Conservation (phyloP, 2,888 invertebrate genomes). For the Crossocerus cetratus region DNA sequence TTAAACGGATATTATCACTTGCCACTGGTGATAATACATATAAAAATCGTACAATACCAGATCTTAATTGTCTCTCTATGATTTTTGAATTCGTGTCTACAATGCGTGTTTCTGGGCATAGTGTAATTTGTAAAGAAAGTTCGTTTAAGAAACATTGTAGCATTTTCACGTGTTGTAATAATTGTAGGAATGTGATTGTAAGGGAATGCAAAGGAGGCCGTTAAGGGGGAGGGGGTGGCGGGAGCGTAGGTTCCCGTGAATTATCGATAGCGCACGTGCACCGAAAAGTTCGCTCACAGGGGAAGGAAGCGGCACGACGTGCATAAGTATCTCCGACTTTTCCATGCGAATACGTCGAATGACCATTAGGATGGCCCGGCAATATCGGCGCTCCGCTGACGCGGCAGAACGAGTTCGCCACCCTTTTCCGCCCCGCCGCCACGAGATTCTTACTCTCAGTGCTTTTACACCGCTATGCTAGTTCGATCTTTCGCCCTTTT, state of each 20-base stretch:
- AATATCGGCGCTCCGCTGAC: conserved; percentile 58
- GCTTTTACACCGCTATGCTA: conserved; percentile 14
- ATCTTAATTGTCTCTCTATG: too few species aligned
- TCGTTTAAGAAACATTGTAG: too few species aligned
- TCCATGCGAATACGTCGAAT: conserved; percentile 49
- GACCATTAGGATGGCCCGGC: conserved; percentile 49
- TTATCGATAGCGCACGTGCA: conserved; percentile 31
- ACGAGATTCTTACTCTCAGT: neutral
- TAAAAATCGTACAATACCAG: too few species aligned
- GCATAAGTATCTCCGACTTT: conserved; percentile 38
- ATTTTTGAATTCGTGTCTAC: too few species aligned
- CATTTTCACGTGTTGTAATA: too few species aligned
- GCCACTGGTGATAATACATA: too few species aligned
- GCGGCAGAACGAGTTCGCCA: conserved; percentile 27
- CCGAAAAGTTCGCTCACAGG: conserved; percentile 5
- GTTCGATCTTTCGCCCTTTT: conserved; percentile 24
- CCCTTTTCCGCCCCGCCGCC: conserved; percentile 4
- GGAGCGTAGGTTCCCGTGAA: conserved; percentile 7
- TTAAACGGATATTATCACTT: too few species aligned
- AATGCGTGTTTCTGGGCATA: too few species aligned
- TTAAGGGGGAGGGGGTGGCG: neutral
- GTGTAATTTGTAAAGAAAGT: too few species aligned
- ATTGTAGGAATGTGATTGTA: neutral
- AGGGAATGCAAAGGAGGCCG: neutral
- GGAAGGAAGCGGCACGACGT: conserved; percentile 24